phyloP scores from a whole-genome alignment of 1,140 invertebrate species.

The Micrasema minimum region DNA sequence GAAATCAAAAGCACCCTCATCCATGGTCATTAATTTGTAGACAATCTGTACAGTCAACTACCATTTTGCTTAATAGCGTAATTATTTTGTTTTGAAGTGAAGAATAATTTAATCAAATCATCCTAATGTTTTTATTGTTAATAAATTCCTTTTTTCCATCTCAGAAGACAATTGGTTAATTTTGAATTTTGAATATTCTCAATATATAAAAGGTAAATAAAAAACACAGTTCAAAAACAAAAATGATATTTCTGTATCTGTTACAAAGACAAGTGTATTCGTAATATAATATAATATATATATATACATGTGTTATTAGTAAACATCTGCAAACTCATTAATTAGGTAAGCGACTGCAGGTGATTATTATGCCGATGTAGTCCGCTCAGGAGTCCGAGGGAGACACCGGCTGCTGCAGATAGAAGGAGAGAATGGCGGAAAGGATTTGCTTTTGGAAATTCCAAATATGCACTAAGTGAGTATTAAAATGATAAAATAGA shows the following conservation, averaged over 20 bases:
- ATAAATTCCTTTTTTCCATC: too few species aligned
- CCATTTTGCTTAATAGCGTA: too few species aligned
- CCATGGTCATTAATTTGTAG: too few species aligned
- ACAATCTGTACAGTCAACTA: too few species aligned
- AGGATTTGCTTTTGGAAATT: neutral
- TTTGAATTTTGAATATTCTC: too few species aligned
- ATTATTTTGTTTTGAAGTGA: too few species aligned
- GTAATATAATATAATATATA: slow-evolving; percentile 33
- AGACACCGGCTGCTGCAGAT: too few species aligned
- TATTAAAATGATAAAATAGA: slow-evolving; percentile 1
- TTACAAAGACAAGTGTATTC: slow-evolving; percentile 51
- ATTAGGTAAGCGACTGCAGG: slow-evolving; percentile 47
- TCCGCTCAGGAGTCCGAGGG: too few species aligned
- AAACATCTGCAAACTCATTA: slow-evolving; percentile 51
- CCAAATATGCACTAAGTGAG: neutral
- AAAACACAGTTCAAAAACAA: slow-evolving; percentile 34
- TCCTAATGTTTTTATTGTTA: too few species aligned
- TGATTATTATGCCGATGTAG: neutral
- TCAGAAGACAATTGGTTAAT: too few species aligned
- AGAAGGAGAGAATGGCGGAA: neutral
- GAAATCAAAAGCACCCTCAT: too few species aligned
- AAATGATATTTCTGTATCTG: slow-evolving; percentile 44
- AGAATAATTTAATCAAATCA: too few species aligned
- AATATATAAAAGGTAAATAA: slow-evolving; percentile 20
- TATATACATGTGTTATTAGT: slow-evolving; percentile 52